These are phyloP conservation scores for Phengaris alcon DNA, from an alignment of 2,888 invertebrate genomes.

Conservation along the genomic window DNA sequence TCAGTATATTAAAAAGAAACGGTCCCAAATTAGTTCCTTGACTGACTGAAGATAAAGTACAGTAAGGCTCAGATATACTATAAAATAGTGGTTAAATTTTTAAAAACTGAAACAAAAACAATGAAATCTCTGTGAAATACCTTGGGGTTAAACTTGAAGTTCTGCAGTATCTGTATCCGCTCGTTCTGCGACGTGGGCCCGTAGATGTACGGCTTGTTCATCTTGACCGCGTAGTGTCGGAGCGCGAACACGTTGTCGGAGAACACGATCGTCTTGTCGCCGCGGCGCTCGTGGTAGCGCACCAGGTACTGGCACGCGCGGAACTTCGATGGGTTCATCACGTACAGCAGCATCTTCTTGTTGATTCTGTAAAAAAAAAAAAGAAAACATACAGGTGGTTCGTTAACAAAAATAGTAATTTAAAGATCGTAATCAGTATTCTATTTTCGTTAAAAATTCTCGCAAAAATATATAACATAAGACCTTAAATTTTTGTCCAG, in stretches of 20 bases:
- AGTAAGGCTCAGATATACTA: no score
- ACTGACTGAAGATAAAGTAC: no score
- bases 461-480: no score
- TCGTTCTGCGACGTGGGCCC: slow-evolving; percentile 98
- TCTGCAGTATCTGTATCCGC: slow-evolving; percentile 98
- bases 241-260: slow-evolving; percentile 99
- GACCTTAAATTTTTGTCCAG: no score
- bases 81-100: no score
- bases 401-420: no score
- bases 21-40: no score
- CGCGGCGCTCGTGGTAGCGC: slow-evolving; percentile 92
- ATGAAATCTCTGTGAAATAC: neutral
- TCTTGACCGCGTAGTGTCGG: slow-evolving; percentile 97
- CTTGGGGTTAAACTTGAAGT: slow-evolving; percentile 99
- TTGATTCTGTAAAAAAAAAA: slow-evolving; percentile 81
- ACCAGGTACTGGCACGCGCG: slow-evolving; percentile 97
- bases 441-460: no score
- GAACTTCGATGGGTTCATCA: slow-evolving; percentile 99
- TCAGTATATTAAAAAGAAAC: no score
- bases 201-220: slow-evolving; percentile 99
- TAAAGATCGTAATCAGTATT: no score
- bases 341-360: slow-evolving; percentile 95
- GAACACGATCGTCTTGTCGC: slow-evolving; percentile 99
- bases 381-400: no score
- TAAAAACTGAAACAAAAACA: no score